Base-by-base conservation (phyloP, 2,113 vertebrate genomes). In the Actenoides lindsayi region DNA sequence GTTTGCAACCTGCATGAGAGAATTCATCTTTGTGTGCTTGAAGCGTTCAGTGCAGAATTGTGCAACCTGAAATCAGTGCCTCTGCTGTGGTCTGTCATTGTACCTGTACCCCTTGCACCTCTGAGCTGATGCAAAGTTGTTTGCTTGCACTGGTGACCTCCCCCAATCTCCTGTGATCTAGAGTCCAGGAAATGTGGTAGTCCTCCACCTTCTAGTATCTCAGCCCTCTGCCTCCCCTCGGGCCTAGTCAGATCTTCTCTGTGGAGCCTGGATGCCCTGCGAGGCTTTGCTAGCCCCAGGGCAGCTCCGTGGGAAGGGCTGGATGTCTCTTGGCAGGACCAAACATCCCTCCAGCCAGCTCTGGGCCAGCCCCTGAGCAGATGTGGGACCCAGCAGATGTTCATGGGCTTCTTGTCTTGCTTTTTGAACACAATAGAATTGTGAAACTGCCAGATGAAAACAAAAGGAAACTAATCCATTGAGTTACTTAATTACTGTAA, bases 201-300 rank as follows among this genome's bases (percentile, higher is more conserved):
- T 25, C 20, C 70, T 51, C 59, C 44, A 54, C 15, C 53, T 17
- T 56, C 2, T 3, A 46, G 13, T 14, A 30, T 11, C 63, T 64
- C 24, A 50, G 20, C 30, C 11, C 41, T 33, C 75, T 76, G 53
- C 30, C 65, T 64, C 35, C 16, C 27, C 33, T 12, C 7, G 2
- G n/a, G 51, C 11, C 30, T 1, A 27, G 27, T 67, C 28, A 24
- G 25, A 12, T 17, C n/a, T 70, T 81, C 84, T 51, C 39, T 0
- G 0, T 2, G 4, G 65, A 27, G 53, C 30, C n/a, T 10, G 10
- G 13, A 35, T 0, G 1, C 14, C 28, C 57, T 39, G 44, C 0
- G 1, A 57, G 57, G 10, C 11, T 62, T 48, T 31, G 39, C 62
- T 50, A 93, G 67, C 33, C 21, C 39, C 25, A 15, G 69, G n/a